Base-by-base conservation (phyloP, 1,140 invertebrate species). In the Drosophila biarmipes region DNA sequence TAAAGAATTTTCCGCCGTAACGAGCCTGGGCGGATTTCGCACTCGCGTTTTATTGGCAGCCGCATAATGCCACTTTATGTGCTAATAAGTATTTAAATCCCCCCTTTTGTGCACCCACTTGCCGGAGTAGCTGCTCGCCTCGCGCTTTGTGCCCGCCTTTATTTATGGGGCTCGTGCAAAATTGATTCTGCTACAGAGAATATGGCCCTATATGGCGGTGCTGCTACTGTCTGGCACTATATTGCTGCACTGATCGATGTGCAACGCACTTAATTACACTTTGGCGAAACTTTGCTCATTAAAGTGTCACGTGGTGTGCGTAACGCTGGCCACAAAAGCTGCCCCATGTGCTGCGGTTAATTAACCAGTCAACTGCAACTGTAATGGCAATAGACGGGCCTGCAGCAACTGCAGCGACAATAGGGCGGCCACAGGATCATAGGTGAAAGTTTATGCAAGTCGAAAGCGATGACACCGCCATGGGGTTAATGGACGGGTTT, bases 241-340 rank as follows among this genome's bases (percentile, higher is more conserved):
- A 31, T 31, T 8, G 45, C 12, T 29, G 34, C 40, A 40, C 46
- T 66, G 74, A 46, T 51, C 61, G 59, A 53, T 73, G 51, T 62
- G 59, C 54, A 71, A 12, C 75, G 72, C 72, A 85, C 80, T 84
- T 84, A 84, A 84, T 84, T 84, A 84, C 81, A 64, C 80, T 51
- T 58, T 62, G 35, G 61, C 51, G 40, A 68, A 87, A 79, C 57
- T 89, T 89, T 84, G 34, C 79, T 80, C 84, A 89, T 89, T 89
- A 89, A 79, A 84, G 52, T 84, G 84, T 73, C 84, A 89, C 63
- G 56, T 89, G 68, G 61, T 61, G 73, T 43, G 67, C 67, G 67
- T 69, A 69, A 71, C 51, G 34, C 51, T 56, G 67, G 40, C 64
- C 67, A 71, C 67, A 71, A 69, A 71, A 43, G 52, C 59, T 49